These are phyloP conservation scores for Himalopsyche japonica DNA, from an alignment of 2,888 invertebrate species.

Conservation along the genomic window DNA sequence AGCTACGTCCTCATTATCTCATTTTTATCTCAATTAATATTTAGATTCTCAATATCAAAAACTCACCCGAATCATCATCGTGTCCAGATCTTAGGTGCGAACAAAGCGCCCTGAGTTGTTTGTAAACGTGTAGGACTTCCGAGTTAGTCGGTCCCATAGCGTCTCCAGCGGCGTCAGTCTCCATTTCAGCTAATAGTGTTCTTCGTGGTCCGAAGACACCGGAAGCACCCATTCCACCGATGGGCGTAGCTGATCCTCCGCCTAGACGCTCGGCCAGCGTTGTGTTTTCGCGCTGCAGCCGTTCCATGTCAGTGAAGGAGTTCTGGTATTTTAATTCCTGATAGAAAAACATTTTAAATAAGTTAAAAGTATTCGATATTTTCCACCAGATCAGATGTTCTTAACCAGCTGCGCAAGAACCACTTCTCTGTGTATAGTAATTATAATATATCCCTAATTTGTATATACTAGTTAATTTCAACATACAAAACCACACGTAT, in stretches of 20 bases:
- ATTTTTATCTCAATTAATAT: too few relatives aligned
- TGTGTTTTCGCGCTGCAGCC: constrained; percentile 72
- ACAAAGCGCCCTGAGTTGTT: constrained; percentile 73
- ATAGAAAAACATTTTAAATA: background rate
- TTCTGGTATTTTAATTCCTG: constrained; percentile 61
- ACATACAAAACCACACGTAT: too few relatives aligned
- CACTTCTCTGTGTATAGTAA: too few relatives aligned
- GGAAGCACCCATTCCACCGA: constrained; percentile 49
- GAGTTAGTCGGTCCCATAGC: constrained; percentile 51
- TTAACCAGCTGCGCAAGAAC: too few relatives aligned
- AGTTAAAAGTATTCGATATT: background rate
- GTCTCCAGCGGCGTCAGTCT: constrained; percentile 68
- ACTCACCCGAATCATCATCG: constrained; percentile 71
- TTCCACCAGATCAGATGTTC: too few relatives aligned
- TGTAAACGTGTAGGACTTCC: constrained; percentile 72
- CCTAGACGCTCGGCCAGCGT: constrained; percentile 73
- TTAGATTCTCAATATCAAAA: too few relatives aligned
- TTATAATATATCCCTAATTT: too few relatives aligned
- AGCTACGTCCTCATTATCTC: too few relatives aligned
- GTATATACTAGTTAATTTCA: too few relatives aligned
- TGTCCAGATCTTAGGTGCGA: constrained; percentile 75
- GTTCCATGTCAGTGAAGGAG: constrained; percentile 68
- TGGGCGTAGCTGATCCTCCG: constrained; percentile 57
- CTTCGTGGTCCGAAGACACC: constrained; percentile 46
- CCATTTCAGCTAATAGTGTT: constrained; percentile 90